Evolutionary conservation across 2,113 vertebrate genomes (phyloP).

Genomic region (Elaphurus davidianus): DNA sequence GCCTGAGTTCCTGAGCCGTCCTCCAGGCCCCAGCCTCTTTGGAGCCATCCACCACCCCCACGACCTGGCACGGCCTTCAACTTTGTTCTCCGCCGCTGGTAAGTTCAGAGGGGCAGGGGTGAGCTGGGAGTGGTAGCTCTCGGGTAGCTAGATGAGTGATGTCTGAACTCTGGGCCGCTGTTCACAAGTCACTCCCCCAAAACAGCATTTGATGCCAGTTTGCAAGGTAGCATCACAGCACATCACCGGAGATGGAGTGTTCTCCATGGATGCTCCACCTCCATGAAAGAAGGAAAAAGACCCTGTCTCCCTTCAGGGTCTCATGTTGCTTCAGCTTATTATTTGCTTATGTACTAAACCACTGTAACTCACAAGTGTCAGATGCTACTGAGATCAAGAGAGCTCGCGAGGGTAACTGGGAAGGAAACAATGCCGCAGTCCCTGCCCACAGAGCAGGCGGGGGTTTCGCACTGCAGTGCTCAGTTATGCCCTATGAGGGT

Average conservation of each 20-base stretch:
- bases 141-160: rapidly evolving
- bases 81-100: conserved; percentile 96
- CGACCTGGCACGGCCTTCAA: conserved; percentile 94
- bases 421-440: rapidly evolving
- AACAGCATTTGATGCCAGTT: rapidly evolving
- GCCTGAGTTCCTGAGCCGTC: conserved; percentile 95
- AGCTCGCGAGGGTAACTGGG: rapidly evolving
- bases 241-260: background rate
- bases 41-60: conserved; percentile 95
- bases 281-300: background rate
- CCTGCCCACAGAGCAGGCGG: background rate
- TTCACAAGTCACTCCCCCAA: background rate
- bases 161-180: rapidly evolving
- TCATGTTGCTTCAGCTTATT: background rate
- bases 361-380: background rate
- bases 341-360: background rate
- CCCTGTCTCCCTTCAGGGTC: background rate
- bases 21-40: conserved; percentile 94
- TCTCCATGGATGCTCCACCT: background rate
- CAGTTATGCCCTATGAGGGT: rapidly evolving
- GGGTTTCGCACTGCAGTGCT: rapidly evolving
- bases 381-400: background rate
- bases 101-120: conserved; percentile 66
- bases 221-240: rapidly evolving
- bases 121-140: rapidly evolving